Evolutionary conservation across 2,888 invertebrate species (phyloP).

Genomic region (Elysia crispata): DNA sequence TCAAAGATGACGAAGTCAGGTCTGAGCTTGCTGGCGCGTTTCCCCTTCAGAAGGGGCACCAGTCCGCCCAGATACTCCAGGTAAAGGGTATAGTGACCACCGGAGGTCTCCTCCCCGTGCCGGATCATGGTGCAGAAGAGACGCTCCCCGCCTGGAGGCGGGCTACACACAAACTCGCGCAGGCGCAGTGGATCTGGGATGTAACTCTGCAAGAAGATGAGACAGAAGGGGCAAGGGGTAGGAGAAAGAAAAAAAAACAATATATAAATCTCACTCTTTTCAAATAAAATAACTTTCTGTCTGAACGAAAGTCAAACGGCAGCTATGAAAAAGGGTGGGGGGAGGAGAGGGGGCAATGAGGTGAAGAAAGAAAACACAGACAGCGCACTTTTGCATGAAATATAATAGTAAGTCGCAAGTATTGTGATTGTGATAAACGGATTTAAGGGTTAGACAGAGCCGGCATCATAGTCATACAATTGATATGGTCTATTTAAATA

Average conservation of each 20-base stretch:
- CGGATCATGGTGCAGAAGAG: constrained; percentile 98
- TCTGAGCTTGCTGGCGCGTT: constrained; percentile 95
- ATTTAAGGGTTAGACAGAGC: no score
- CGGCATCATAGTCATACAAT: no score
- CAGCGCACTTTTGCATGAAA: no score
- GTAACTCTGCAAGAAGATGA: constrained; percentile 85
- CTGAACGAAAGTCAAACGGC: no score
- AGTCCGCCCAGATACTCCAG: constrained; percentile 97
- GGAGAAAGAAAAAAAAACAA: neutral
- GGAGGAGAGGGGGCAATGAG: no score
- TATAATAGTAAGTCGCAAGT: no score
- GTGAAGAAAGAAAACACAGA: no score
- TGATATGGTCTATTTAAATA: no score
- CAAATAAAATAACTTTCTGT: no score
- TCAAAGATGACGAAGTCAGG: constrained; percentile 95
- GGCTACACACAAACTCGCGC: constrained; percentile 94
- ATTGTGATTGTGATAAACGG: no score
- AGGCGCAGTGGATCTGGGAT: constrained; percentile 93
- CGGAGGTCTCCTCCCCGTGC: constrained; percentile 82
- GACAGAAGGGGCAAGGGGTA: neutral
- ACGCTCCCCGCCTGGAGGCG: constrained; percentile 89
- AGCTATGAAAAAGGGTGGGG: no score
- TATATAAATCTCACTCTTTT: no score
- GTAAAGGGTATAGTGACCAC: constrained; percentile 83
- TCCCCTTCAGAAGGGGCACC: constrained; percentile 96